These are phyloP conservation scores for Euwallacea fornicatus DNA, from an alignment of 1,140 invertebrate genomes.

Conservation along the genomic window DNA sequence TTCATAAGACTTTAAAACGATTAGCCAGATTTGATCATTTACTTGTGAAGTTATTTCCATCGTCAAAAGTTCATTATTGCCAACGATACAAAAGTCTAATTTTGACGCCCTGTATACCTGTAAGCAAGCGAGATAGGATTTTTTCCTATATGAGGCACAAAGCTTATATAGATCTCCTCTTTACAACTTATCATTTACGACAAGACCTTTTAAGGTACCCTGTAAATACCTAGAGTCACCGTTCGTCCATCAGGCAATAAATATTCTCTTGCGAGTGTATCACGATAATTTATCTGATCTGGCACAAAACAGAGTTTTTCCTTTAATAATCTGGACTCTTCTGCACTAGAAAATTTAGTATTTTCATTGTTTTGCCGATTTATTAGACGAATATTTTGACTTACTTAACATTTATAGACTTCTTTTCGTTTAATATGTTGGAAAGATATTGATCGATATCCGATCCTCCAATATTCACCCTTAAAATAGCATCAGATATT, in stretches of 20 bases:
- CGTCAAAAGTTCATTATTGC: too few species aligned
- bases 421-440: constrained; percentile 20
- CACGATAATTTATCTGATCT: neutral
- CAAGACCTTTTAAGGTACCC: too few species aligned
- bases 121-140: neutral
- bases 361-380: neutral
- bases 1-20: neutral
- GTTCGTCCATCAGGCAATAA: constrained; percentile 32
- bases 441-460: constrained; percentile 28
- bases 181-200: too few species aligned
- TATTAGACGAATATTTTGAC: neutral
- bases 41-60: too few species aligned
- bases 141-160: neutral
- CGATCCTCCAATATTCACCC: constrained; percentile 31
- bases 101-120: too few species aligned
- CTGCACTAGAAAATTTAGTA: constrained; percentile 13
- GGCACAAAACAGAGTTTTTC: constrained; percentile 37
- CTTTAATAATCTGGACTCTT: constrained; percentile 33
- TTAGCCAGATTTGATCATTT: too few species aligned
- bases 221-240: constrained; percentile 20
- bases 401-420: neutral
- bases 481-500: constrained; percentile 33
- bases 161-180: too few species aligned
- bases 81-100: too few species aligned
- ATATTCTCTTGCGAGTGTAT: constrained; percentile 22